These are phyloP conservation scores for Ephydatia muelleri DNA, from an alignment of 37 sponge, comb jelly and placozoan species.

Conservation along the genomic window DNA sequence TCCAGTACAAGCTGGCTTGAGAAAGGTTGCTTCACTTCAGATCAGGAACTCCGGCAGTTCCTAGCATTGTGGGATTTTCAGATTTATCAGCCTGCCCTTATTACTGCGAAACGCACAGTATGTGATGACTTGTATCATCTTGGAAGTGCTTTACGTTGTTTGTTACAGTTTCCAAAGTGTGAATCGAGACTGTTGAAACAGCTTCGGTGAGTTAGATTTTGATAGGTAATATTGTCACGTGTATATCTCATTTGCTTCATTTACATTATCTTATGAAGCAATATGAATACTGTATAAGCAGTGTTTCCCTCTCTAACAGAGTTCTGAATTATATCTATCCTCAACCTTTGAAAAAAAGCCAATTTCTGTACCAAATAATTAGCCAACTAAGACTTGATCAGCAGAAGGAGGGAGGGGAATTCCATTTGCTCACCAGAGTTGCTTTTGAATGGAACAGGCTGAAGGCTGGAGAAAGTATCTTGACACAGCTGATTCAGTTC, in stretches of 20 bases:
- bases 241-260: no score
- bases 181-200: background rate
- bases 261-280: no score
- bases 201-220: background rate
- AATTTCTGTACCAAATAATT: background rate
- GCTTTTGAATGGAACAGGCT: constrained; percentile 47
- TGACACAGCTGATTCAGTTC: constrained; percentile 77
- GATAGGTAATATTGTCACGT: no score
- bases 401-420: constrained; percentile 36
- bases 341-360: background rate
- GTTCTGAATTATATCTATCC: background rate
- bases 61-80: background rate
- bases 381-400: constrained; percentile 8
- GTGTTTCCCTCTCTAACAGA: background rate
- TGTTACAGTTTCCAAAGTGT: background rate
- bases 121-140: no score
- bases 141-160: no score
- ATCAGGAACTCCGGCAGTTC: background rate
- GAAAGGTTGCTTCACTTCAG: background rate
- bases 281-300: no score
- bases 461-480: constrained; percentile 30
- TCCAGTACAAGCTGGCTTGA: background rate
- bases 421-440: constrained; percentile 35
- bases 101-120: background rate
- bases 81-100: background rate